phyloP scores from a whole-genome alignment of 2,113 vertebrate species.

The Phasianus colchicus region DNA sequence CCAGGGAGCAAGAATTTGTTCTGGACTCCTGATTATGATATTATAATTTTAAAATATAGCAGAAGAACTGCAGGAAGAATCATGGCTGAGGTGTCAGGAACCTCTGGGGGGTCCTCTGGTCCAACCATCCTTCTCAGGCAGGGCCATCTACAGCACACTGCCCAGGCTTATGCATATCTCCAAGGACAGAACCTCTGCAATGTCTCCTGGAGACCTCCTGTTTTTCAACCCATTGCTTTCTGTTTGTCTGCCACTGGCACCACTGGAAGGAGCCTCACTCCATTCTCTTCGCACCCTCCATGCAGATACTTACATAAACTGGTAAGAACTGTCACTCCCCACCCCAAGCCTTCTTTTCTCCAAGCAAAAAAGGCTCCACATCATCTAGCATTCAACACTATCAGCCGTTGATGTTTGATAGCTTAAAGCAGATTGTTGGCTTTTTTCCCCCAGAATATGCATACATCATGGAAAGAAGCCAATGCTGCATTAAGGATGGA shows the following conservation, averaged over 20 bases:
- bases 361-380: background rate
- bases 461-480: background rate
- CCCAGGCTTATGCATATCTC: background rate
- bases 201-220: background rate
- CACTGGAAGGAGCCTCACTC: background rate
- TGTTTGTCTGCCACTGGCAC: background rate
- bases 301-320: background rate
- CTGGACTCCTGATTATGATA: background rate
- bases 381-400: background rate
- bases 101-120: background rate
- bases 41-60: background rate
- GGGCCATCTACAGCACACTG: background rate
- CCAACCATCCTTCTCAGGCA: background rate
- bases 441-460: background rate
- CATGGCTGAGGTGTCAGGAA: background rate
- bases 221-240: background rate
- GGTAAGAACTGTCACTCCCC: background rate
- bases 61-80: background rate
- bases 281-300: background rate
- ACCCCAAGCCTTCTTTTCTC: background rate
- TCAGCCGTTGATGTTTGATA: background rate
- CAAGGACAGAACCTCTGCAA: background rate
- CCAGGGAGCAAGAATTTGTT: background rate
- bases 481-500: background rate
- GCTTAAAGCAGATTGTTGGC: background rate